Evolutionary conservation across 2,888 invertebrate genomes (phyloP).

Genomic region (Atethmia centrago): DNA sequence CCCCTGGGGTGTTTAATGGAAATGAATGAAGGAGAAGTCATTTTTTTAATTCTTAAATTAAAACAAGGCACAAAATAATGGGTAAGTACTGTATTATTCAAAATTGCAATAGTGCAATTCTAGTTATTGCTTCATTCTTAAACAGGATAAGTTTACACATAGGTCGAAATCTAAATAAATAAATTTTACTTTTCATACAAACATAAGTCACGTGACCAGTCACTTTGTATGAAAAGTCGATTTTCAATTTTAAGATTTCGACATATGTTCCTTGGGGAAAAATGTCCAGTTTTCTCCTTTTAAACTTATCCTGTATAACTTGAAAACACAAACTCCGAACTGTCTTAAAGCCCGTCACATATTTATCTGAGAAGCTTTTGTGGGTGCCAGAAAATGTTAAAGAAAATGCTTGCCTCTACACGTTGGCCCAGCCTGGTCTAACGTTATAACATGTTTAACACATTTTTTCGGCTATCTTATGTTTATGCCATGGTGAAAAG

Average conservation of each 20-base stretch:
- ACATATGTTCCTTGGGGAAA: too few relatives aligned
- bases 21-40: too few relatives aligned
- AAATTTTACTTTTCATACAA: too few relatives aligned
- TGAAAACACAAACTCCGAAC: not conserved
- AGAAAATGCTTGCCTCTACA: not conserved
- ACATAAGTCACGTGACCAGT: too few relatives aligned
- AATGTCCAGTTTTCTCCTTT: too few relatives aligned
- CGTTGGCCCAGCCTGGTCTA: not conserved
- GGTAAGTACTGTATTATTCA: not conserved
- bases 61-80: not conserved
- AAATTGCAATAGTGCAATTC: conserved; percentile 4
- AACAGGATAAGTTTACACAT: too few relatives aligned
- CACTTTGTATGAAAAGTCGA: too few relatives aligned
- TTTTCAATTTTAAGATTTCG: too few relatives aligned
- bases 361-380: not conserved
- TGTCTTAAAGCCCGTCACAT: not conserved
- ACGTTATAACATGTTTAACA: not conserved
- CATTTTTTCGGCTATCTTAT: too few relatives aligned
- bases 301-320: too few relatives aligned
- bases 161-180: too few relatives aligned
- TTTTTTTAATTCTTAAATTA: not conserved
- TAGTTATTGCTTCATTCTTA: conserved; percentile 7
- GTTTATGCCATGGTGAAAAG: too few relatives aligned
- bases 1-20: conserved; percentile 7
- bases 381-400: not conserved